These are phyloP conservation scores for Bhutanitis thaidina DNA, from an alignment of 2,888 invertebrate genomes.

Conservation along the genomic window DNA sequence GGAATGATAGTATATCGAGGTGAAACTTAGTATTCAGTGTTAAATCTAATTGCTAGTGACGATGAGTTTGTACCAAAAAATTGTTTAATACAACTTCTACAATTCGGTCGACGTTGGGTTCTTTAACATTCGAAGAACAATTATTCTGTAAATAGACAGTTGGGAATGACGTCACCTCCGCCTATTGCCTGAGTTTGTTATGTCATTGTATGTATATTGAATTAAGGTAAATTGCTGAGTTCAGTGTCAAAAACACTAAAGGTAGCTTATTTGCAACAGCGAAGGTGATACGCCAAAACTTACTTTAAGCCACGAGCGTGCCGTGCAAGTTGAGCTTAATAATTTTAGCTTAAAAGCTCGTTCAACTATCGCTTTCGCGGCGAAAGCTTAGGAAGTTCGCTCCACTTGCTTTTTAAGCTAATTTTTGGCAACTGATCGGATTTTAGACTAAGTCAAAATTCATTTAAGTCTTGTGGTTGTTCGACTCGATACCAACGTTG, in stretches of 20 bases:
- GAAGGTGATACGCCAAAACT: conserved; percentile 45
- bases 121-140: no score
- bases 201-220: no score
- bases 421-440: conserved; percentile 57
- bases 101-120: no score
- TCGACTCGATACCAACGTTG: neutral
- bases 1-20: neutral
- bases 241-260: conserved; percentile 19
- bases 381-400: conserved; percentile 59
- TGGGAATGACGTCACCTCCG: no score
- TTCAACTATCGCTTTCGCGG: conserved; percentile 60
- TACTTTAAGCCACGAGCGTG: conserved; percentile 53
- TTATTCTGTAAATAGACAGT: no score
- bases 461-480: conserved; percentile 25
- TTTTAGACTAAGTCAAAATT: conserved; percentile 34
- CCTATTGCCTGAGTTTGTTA: no score
- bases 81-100: no score
- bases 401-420: conserved; percentile 57
- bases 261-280: conserved; percentile 22
- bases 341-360: conserved; percentile 76
- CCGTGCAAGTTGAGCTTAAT: conserved; percentile 65
- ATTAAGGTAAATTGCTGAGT: no score
- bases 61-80: no score
- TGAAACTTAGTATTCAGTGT: no score
- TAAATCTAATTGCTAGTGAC: no score